Evolutionary conservation across 2,113 vertebrate genomes (phyloP), one percentile per base, ranked within the genome.

Genomic region (Donacobius atricapilla): DNA sequence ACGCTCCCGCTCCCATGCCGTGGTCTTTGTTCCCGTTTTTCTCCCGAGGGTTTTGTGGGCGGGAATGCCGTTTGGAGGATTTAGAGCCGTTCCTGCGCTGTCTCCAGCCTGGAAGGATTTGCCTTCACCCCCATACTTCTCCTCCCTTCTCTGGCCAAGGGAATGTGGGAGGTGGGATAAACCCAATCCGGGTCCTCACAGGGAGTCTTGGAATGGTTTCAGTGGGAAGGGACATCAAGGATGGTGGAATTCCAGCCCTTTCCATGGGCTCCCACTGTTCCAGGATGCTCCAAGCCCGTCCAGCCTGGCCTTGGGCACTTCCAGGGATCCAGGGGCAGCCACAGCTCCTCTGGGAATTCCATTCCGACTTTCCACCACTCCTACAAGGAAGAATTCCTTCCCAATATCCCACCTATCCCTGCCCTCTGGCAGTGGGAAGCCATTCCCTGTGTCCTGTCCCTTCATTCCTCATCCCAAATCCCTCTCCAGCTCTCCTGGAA

Each of bases 321-420:
- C 45, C 56, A 51, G 31, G 37, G 20, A 70, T 35, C 64, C 64
- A 35, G 9, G 12, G 4, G 3, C 15, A 50, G 44, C 11, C 64
- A 50, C 19, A 40, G 30, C 0, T 58, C 15, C 23, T 48, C 64
- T 12, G 35, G 54, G 45, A 83, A 70, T 60, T 50, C 24, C 64
- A 23, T 40, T 1, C 44, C 31, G 60, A 4, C 0, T 0, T 6
- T 5, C 50, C 64, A 27, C 9, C n/a, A 14, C 9, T 0, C 15
- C 28, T 37, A 0, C 19, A 35, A 24, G 0, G 0, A 48, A 0
- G 35, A 48, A 69, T 69, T 58, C 8, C 18, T 40, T 69, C 35
- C 64, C 53, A 28, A 23, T 7, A 22, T 69, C 14, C 23, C 35
- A 48, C 3, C 51, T 0, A 4, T 0, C 27, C 13, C 63, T 25